phyloP scores from a whole-genome alignment of 2,113 vertebrate genomes.

The Pogona vitticeps region DNA sequence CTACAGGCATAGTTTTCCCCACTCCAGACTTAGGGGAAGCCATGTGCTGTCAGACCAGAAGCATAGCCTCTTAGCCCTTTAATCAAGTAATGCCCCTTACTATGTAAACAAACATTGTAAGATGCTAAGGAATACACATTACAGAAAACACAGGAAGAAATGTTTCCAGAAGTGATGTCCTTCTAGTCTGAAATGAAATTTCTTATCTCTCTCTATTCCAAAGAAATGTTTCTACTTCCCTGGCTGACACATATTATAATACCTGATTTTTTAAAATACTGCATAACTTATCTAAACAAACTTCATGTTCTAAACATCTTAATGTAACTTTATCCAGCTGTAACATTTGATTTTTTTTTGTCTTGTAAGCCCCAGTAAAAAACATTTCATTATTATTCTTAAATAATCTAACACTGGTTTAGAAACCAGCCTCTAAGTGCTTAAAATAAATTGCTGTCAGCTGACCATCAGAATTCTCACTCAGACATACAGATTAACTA shows the following conservation, averaged over 20 bases:
- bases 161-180: not conserved
- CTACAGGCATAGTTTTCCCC: too few relatives aligned
- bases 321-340: not conserved
- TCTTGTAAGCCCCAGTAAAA: not conserved
- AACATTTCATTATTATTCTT: not conserved
- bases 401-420: not conserved
- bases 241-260: constrained; percentile 16
- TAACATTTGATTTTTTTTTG: not conserved
- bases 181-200: not conserved
- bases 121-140: not conserved
- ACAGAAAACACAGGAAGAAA: not conserved
- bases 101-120: too few relatives aligned
- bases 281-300: not conserved
- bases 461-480: not conserved
- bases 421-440: not conserved
- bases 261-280: too few relatives aligned
- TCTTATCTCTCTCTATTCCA: not conserved
- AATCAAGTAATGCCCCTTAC: too few relatives aligned
- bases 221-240: constrained; percentile 3
- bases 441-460: constrained; percentile 34
- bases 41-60: too few relatives aligned
- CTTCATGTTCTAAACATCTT: constrained; percentile 12
- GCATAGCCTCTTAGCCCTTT: too few relatives aligned
- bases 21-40: too few relatives aligned
- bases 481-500: rapidly evolving